Percentiles rank a stretch among this genome's conserved stretches.
phyloP scores from a whole-genome alignment of 2,888 invertebrate genomes.

The Psococerastis gibbosa region DNA sequence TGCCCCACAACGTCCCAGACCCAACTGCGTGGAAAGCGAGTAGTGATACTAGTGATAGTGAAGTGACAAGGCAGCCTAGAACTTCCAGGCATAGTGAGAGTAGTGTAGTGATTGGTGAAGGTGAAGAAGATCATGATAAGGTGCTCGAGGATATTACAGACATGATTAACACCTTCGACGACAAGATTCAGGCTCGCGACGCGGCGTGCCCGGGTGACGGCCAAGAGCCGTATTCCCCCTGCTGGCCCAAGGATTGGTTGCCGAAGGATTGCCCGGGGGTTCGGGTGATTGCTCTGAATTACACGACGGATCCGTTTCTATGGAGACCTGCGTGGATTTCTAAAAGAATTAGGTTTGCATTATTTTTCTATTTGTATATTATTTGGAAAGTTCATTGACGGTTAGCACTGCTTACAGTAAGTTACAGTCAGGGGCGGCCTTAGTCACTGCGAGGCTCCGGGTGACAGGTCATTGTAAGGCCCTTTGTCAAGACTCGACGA shows the following conservation, averaged over 20 bases:
- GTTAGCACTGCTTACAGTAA: no score
- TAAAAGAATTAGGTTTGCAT: conserved; percentile 36
- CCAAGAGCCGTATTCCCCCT: conserved; percentile 36
- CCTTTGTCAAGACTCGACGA: no score
- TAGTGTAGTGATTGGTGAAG: neutral
- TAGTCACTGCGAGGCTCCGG: no score
- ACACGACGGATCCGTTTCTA: conserved; percentile 57
- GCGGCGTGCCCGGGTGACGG: conserved; percentile 20
- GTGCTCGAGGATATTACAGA: conserved; percentile 7
- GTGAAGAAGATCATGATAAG: neutral
- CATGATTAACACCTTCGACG: conserved; percentile 4
- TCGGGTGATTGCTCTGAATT: conserved; percentile 70
- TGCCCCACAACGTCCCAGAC: neutral
- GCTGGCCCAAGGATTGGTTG: conserved; percentile 94
- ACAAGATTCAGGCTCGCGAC: conserved; percentile 17
- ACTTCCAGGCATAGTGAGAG: neutral
- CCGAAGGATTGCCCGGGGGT: conserved; percentile 56
- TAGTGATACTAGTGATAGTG: neutral
- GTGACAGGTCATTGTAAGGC: no score
- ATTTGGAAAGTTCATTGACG: no score
- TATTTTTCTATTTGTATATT: conserved; percentile 8
- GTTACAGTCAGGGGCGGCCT: neutral
- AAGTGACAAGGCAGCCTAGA: neutral
- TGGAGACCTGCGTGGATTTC: conserved; percentile 60
- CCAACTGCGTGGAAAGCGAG: neutral